Evolutionary conservation across 2,888 invertebrate genomes (phyloP).

Genomic region (Lomographa bimaculata): DNA sequence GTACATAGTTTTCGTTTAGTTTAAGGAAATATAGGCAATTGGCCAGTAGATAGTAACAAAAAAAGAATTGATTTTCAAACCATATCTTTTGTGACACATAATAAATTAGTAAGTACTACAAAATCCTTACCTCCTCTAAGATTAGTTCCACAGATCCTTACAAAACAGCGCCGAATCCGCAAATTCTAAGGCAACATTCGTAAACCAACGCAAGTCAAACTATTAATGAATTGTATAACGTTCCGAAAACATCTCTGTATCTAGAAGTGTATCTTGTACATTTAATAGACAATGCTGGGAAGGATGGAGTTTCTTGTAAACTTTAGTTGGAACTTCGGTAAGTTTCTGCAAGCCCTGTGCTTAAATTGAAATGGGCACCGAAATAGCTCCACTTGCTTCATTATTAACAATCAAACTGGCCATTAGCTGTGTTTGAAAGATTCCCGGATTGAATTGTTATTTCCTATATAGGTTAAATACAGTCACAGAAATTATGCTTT

Average conservation of each 20-base stretch:
- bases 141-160: background rate
- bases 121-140: too few species aligned
- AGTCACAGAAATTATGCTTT: too few species aligned
- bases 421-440: constrained; percentile 33
- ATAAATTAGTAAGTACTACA: too few species aligned
- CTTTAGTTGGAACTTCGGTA: constrained; percentile 65
- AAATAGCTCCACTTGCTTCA: constrained; percentile 66
- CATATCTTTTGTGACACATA: too few species aligned
- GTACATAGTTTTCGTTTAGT: too few species aligned
- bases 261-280: constrained; percentile 67
- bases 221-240: constrained; percentile 50
- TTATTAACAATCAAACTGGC: constrained; percentile 62
- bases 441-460: too few species aligned
- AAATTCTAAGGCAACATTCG: constrained; percentile 24
- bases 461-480: too few species aligned
- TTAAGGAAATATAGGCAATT: too few species aligned
- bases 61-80: too few species aligned
- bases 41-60: too few species aligned
- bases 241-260: constrained; percentile 55
- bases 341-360: constrained; percentile 71
- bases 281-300: constrained; percentile 74
- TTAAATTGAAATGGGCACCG: constrained; percentile 77
- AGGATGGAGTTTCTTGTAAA: constrained; percentile 75
- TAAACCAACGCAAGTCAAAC: constrained; percentile 37
- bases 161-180: constrained; percentile 14